Conservation (phyloP, 1,140 invertebrate genomes). For the Rhysida immarginata region DNA sequence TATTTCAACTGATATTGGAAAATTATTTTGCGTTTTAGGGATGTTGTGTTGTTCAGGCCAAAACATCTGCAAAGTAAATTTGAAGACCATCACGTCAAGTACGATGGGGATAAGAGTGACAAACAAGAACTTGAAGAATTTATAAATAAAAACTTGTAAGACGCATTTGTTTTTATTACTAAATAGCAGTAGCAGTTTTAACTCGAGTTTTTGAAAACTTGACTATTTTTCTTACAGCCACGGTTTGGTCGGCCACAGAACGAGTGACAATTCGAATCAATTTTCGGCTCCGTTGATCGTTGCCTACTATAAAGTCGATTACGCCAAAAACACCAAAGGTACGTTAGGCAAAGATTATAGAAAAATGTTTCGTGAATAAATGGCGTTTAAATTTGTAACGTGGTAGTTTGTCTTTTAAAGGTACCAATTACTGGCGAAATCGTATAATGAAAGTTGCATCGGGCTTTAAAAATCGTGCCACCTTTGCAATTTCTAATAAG, state of each 20-base stretch:
- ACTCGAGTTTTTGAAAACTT: too few species aligned
- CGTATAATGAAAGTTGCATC: constrained; percentile 88
- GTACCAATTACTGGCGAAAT: constrained; percentile 99
- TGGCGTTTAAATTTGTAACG: not conserved
- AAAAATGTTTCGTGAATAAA: not conserved
- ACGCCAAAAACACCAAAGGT: constrained; percentile 86
- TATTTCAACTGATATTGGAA: too few species aligned
- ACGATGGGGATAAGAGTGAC: constrained; percentile 47
- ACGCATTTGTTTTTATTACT: constrained; percentile 18
- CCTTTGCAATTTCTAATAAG: constrained; percentile 79
- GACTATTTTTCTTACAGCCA: constrained; percentile 43
- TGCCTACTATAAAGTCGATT: constrained; percentile 90
- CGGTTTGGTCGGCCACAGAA: constrained; percentile 80
- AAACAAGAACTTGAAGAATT: constrained; percentile 57
- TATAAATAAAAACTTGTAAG: constrained; percentile 71
- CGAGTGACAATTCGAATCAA: constrained; percentile 61
- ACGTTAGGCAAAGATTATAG: constrained; percentile 6
- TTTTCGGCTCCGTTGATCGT: constrained; percentile 80
- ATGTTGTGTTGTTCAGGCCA: constrained; percentile 79
- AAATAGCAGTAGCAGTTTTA: too few species aligned
- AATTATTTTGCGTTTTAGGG: constrained; percentile 39
- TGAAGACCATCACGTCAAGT: constrained; percentile 57
- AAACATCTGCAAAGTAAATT: constrained; percentile 83
- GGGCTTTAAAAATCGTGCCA: constrained; percentile 55
- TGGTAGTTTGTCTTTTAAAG: constrained; percentile 25